Evolutionary conservation across 2,888 invertebrate genomes (phyloP).

Genomic region (Apoda limacodes): DNA sequence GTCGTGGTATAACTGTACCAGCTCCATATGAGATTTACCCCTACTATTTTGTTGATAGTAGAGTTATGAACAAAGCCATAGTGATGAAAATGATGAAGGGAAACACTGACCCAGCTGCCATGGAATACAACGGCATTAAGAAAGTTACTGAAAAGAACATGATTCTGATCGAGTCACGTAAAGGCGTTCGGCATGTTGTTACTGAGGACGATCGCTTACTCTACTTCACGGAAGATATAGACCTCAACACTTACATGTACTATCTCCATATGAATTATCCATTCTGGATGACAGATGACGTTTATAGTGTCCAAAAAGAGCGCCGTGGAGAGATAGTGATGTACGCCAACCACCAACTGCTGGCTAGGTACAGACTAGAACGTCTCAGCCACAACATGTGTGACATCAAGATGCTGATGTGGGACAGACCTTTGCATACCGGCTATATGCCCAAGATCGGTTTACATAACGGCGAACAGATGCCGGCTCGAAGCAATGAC

Average conservation of each 20-base stretch:
- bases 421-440: constrained; percentile 44
- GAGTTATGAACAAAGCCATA: constrained; percentile 76
- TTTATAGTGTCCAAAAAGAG: constrained; percentile 54
- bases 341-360: constrained; percentile 73
- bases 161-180: constrained; percentile 76
- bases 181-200: constrained; percentile 67
- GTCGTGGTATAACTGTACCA: constrained; percentile 75
- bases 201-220: constrained; percentile 72
- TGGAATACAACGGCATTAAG: constrained; percentile 60
- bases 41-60: constrained; percentile 78
- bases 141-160: constrained; percentile 64
- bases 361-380: constrained; percentile 70
- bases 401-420: constrained; percentile 55
- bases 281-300: constrained; percentile 73
- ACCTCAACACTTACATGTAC: constrained; percentile 79
- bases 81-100: constrained; percentile 73
- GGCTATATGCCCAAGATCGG: constrained; percentile 73
- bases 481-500: constrained; percentile 66
- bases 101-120: constrained; percentile 59
- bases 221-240: constrained; percentile 84
- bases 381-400: constrained; percentile 61
- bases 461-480: constrained; percentile 66
- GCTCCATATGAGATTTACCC: constrained; percentile 83
- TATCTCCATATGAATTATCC: constrained; percentile 77
- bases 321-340: constrained; percentile 70